Conservation (phyloP, 2,113 vertebrate genomes). For the Pseudopipra pipra region DNA sequence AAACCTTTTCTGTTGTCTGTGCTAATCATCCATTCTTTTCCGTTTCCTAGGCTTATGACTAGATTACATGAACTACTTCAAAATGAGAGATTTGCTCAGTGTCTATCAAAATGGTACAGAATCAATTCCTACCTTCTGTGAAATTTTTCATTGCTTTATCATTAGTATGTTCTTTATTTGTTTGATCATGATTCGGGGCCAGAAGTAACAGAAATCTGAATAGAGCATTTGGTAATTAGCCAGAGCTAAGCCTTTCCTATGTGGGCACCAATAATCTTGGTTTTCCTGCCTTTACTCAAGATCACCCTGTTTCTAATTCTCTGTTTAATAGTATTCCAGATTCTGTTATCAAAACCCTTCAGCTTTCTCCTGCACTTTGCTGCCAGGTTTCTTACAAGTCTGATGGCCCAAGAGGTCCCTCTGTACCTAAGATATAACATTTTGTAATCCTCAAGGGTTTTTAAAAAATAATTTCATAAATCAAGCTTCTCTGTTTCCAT, state of each 20-base stretch:
- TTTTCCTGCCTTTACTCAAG: conserved; percentile 46
- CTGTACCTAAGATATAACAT: not conserved
- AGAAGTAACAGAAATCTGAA: conserved; percentile 3
- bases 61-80: not conserved
- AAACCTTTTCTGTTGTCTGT: not conserved
- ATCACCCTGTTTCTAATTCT: conserved; percentile 37
- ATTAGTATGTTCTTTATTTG: not conserved
- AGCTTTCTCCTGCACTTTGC: conserved; percentile 21
- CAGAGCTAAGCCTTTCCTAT: conserved; percentile 41
- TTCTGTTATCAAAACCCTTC: conserved; percentile 61
- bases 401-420: not conserved
- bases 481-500: not conserved
- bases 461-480: not conserved
- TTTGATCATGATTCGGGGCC: not conserved
- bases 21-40: not conserved
- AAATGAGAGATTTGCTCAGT: not conserved
- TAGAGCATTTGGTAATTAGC: conserved; percentile 40
- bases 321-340: conserved; percentile 66
- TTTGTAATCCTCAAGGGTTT: not conserved
- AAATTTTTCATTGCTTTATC: not conserved
- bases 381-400: conserved; percentile 35
- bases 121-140: not conserved
- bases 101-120: not conserved
- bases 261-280: conserved; percentile 37
- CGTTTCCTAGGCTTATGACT: not conserved